Evolutionary conservation across 1,140 invertebrate genomes (phyloP), one percentile per base, ranked within the genome.

Genomic region (Saccostrea glomerata): DNA sequence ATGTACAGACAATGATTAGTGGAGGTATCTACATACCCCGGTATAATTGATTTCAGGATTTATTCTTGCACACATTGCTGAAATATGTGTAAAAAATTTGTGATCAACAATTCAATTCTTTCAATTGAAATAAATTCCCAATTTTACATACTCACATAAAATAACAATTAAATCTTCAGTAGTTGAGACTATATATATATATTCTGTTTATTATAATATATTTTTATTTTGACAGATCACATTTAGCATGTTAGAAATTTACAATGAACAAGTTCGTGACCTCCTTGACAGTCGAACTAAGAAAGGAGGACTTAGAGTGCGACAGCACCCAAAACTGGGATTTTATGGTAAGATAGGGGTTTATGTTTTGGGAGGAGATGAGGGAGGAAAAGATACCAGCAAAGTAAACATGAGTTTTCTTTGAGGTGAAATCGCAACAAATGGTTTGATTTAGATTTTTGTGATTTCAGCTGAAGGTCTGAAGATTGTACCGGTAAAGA

Each of bases 181-280:
- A 36, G 30, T 36, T 36, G 30, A 36, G 30, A 36, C 30, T 36
- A 36, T 36, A 36, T 36, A 36, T 36, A 36, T 36, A 36, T 47
- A 47, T 47, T 47, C 5, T 47, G 6, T 2, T 47, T 47, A 3
- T 47, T 47, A 47, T 47, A 47, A 36, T 36, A 36, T 36, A 36
- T 36, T 36, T 15, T 58, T 56, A 85, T 93, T 86, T 11, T 91
- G 93, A 86, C 93, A 96, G 95, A 95, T 96, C 11, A 94, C 93
- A 60, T 95, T 97, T 83, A 96, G 96, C 82, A 97, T 97, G 96
- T 90, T 97, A 85, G 96, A 97, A 93, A 97, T 97, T 90, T 97
- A 97, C 93, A 96, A 96, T 93, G 96, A 97, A 93, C 94, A 96
- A 55, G 96, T 96, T 23, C 90, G 96, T 87, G 96, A 97, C 94